phyloP scores from a whole-genome alignment of 37 sponge, comb jelly and placozoan species.

The Haliclona indistincta region DNA sequence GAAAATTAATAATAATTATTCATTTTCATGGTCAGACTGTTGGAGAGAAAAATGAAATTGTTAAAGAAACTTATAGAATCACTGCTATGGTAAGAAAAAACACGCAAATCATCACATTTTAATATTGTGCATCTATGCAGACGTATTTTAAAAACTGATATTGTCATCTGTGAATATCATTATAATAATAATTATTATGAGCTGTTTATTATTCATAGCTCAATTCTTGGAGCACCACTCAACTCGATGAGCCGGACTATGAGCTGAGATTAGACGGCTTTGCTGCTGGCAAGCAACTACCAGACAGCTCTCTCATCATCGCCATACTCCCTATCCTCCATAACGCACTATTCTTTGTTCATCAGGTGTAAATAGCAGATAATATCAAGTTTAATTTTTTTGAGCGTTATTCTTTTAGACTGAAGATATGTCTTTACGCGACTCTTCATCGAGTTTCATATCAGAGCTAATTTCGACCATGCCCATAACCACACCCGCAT shows the following conservation, averaged over 20 bases:
- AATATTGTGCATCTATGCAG: too few species aligned
- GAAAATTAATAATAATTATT: too few species aligned
- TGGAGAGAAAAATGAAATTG: too few species aligned
- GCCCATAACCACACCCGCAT: too few species aligned
- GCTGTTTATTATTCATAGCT: conserved; percentile 34
- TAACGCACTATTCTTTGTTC: conserved; percentile 58
- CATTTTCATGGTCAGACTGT: too few species aligned
- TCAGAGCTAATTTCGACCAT: conserved; percentile 25
- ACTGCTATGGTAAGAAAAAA: too few species aligned
- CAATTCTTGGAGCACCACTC: conserved; percentile 78
- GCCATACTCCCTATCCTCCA: conserved; percentile 71
- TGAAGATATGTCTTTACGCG: conserved; percentile 75
- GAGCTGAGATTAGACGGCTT: conserved; percentile 62
- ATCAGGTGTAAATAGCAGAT: conserved; percentile 22
- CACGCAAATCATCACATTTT: too few species aligned
- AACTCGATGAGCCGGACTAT: conserved; percentile 82
- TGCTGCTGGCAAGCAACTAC: conserved; percentile 20
- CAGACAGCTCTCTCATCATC: conserved; percentile 6
- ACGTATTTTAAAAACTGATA: too few species aligned
- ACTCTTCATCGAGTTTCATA: conserved; percentile 67
- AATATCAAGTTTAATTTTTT: not conserved
- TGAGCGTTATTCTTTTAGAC: too few species aligned
- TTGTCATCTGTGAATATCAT: too few species aligned
- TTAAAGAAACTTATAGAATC: too few species aligned
- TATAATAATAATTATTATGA: too few species aligned